Conservation (phyloP, 2,797 vertebrate genomes). For the Epinephelus malabaricus region DNA sequence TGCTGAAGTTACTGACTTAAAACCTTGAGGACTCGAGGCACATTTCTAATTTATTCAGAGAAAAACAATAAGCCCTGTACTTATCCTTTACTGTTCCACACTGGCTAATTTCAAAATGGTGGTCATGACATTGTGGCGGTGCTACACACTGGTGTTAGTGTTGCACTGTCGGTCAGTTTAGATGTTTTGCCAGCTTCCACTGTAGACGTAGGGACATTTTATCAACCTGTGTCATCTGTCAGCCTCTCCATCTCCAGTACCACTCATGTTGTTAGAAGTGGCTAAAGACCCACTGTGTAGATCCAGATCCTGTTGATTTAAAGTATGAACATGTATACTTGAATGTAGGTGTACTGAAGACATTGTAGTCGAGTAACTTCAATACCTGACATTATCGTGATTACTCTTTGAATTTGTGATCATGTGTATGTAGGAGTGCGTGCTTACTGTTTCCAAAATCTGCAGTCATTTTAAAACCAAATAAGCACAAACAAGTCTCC, state of each 20-base stretch:
- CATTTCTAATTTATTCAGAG: slow-evolving; percentile 76
- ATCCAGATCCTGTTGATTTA: slow-evolving; percentile 52
- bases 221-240: slow-evolving; percentile 49
- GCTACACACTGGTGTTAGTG: slow-evolving; percentile 48
- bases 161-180: slow-evolving; percentile 39
- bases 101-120: slow-evolving; percentile 59
- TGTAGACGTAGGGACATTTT: slow-evolving; percentile 38
- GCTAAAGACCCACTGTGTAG: slow-evolving; percentile 46
- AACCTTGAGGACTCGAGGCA: slow-evolving; percentile 72
- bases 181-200: slow-evolving; percentile 61
- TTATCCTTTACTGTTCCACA: slow-evolving; percentile 67
- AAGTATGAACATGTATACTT: slow-evolving; percentile 64
- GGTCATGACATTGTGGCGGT: slow-evolving; percentile 44
- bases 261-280: slow-evolving; percentile 45
- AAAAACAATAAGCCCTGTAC: slow-evolving; percentile 64
- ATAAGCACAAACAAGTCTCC: slow-evolving; percentile 78
- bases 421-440: slow-evolving; percentile 48
- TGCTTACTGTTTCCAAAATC: slow-evolving; percentile 65
- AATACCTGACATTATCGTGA: slow-evolving; percentile 30
- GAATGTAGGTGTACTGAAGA: slow-evolving; percentile 65
- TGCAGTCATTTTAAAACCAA: slow-evolving; percentile 71
- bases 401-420: slow-evolving; percentile 39
- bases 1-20: slow-evolving; percentile 75
- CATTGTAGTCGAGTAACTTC: slow-evolving; percentile 32
- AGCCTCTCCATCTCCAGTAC: slow-evolving; percentile 45